phyloP scores from a whole-genome alignment of 2,113 vertebrate genomes.

The Phodopus roborovskii region DNA sequence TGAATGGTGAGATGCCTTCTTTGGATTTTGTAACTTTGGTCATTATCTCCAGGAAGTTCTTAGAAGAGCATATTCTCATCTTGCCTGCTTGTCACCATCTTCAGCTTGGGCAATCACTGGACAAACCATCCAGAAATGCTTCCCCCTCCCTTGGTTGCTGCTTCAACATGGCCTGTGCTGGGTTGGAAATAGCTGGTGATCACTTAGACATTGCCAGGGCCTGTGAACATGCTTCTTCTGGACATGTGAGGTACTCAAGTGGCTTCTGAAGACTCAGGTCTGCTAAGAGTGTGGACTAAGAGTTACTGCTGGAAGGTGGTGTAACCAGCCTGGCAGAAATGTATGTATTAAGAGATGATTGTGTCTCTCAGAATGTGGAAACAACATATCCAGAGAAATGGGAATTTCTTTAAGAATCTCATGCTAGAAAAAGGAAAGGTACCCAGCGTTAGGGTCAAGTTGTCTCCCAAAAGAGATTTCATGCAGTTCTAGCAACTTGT shows the following conservation, averaged over 20 bases:
- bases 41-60: neutral
- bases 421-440: neutral
- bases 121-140: neutral
- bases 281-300: no score
- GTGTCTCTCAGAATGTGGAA: neutral
- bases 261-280: neutral
- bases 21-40: neutral
- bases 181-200: neutral
- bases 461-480: neutral
- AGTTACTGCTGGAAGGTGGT: fast-evolving
- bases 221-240: fast-evolving
- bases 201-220: neutral
- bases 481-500: neutral
- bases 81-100: neutral
- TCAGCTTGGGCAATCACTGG: neutral
- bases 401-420: neutral
- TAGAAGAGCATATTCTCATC: neutral
- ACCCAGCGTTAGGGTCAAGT: neutral
- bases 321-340: neutral
- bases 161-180: neutral
- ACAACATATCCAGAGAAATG: neutral
- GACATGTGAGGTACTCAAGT: fast-evolving
- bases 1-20: neutral
- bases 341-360: neutral
- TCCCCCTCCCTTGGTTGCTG: neutral